Evolutionary conservation across 2,888 invertebrate genomes (phyloP).

Genomic region (Dicyrtomina minuta): DNA sequence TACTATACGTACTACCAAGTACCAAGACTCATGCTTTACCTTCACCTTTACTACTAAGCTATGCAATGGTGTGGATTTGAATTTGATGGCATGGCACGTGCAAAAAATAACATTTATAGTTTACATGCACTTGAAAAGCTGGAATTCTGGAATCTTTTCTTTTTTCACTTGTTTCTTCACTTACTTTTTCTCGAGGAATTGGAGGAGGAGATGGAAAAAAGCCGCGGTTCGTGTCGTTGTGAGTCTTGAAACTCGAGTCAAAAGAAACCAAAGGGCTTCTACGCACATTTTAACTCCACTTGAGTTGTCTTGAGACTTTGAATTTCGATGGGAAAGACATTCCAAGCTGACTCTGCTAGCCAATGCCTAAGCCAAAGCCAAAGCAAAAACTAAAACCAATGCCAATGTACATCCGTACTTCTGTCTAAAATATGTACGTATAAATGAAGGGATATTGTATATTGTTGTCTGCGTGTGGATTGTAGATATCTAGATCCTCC

Average conservation of each 20-base stretch:
- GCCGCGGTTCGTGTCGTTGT: background rate
- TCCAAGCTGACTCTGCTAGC: too few species aligned
- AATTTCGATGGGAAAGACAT: background rate
- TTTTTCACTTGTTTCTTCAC: background rate
- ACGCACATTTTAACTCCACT: background rate
- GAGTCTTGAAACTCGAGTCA: background rate
- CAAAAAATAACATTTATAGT: conserved; percentile 8
- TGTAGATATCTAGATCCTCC: too few species aligned
- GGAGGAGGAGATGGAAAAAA: background rate
- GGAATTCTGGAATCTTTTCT: background rate
- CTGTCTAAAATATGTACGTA: too few species aligned
- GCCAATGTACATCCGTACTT: too few species aligned
- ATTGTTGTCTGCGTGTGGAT: too few species aligned
- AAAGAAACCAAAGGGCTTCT: background rate
- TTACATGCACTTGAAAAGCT: background rate
- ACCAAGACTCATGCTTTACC: too few species aligned
- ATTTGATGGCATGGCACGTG: background rate
- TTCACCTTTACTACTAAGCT: too few species aligned
- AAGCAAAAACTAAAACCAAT: too few species aligned
- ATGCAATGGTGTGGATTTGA: background rate
- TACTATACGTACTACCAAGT: background rate
- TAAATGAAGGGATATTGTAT: too few species aligned
- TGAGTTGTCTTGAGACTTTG: background rate
- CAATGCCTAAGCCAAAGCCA: too few species aligned
- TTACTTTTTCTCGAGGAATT: conserved; percentile 1